Evolutionary conservation across 2,888 invertebrate species (phyloP).

Genomic region (Drosophila rellima): DNA sequence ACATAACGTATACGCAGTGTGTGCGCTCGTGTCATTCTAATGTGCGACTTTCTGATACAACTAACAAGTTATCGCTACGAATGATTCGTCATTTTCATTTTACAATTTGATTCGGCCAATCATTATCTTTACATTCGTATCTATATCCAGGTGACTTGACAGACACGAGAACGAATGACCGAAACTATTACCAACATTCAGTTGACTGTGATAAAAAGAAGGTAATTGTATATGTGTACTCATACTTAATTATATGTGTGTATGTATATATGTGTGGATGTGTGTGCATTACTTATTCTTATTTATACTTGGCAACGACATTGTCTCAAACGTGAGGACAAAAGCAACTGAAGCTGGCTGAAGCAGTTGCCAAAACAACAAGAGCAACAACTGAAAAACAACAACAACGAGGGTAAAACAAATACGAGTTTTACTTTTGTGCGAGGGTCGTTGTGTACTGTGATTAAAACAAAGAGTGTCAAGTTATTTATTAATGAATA

Average conservation of each 20-base stretch:
- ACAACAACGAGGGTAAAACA: neutral
- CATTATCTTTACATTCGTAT: conserved; percentile 6
- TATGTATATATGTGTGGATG: neutral
- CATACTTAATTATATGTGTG: conserved; percentile 6
- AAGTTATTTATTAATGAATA: conserved; percentile 74
- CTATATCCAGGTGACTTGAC: conserved; percentile 5
- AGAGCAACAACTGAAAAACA: conserved; percentile 1
- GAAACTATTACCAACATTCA: conserved; percentile 9
- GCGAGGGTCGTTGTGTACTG: conserved; percentile 24
- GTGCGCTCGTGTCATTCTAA: too few species aligned
- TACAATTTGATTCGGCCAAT: conserved; percentile 7
- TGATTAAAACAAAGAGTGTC: conserved; percentile 72
- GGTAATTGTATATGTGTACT: conserved; percentile 18
- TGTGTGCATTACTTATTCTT: conserved; percentile 1
- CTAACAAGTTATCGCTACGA: neutral
- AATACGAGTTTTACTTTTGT: conserved; percentile 17
- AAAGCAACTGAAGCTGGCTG: conserved; percentile 7
- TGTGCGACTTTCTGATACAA: neutral
- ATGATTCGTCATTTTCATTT: conserved; percentile 10
- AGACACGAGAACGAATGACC: conserved; percentile 3
- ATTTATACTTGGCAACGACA: conserved; percentile 20
- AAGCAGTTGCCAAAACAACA: conserved; percentile 21
- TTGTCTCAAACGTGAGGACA: conserved; percentile 26
- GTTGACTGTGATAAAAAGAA: conserved; percentile 18
- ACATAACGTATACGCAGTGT: conserved; percentile 17